These are phyloP conservation scores for Oxyruncus cristatus DNA, from an alignment of 2,113 vertebrate genomes.

Conservation along the genomic window DNA sequence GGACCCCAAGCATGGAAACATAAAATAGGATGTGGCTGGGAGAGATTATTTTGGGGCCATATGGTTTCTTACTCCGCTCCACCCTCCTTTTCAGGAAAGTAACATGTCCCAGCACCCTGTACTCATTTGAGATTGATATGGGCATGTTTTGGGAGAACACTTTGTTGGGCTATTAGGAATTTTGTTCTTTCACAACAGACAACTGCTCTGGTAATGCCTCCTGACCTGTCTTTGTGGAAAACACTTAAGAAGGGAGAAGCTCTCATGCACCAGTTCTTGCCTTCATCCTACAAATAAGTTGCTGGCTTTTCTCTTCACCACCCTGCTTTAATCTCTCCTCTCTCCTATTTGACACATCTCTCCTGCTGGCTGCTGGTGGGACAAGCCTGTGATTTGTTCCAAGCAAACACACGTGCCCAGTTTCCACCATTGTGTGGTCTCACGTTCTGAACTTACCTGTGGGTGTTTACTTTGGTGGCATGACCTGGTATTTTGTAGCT, in stretches of 20 bases:
- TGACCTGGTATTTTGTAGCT: conserved; percentile 32
- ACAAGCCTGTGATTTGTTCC: neutral
- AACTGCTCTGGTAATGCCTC: neutral
- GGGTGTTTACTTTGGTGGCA: conserved; percentile 49
- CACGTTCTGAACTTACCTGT: conserved; percentile 36
- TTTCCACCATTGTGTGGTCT: conserved; percentile 13
- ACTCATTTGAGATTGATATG: neutral
- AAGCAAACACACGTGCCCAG: neutral
- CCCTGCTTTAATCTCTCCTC: conserved; percentile 7
- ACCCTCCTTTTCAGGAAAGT: neutral
- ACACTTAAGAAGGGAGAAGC: neutral
- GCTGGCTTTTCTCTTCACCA: conserved; percentile 4
- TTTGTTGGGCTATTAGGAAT: neutral
- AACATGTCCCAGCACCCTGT: neutral
- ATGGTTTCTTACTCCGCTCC: neutral
- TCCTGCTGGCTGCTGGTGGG: conserved; percentile 27
- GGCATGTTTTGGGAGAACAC: neutral
- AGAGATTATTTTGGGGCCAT: conserved; percentile 27
- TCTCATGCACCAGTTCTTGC: neutral
- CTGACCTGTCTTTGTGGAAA: neutral
- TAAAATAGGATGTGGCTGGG: neutral
- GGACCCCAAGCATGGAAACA: neutral
- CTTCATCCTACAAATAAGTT: conserved; percentile 6
- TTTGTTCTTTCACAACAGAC: neutral
- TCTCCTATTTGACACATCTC: neutral